Conservation (phyloP, 35 echinoderm and acorn worm genomes). For the Apostichopus japonicus region DNA sequence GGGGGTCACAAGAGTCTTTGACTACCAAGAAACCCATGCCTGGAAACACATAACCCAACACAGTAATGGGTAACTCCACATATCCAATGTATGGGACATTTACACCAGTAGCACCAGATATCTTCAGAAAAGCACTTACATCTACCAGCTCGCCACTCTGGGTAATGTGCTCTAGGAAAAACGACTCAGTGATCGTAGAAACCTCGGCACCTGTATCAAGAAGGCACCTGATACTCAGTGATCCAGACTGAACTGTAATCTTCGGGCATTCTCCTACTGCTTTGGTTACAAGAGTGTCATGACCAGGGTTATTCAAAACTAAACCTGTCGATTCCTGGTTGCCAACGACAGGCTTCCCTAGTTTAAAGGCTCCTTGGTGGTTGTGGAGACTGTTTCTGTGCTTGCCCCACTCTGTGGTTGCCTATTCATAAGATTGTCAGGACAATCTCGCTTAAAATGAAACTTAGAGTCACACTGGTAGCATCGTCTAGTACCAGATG, state of each 20-base stretch:
- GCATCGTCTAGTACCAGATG: too few relatives aligned
- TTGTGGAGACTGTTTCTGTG: neutral
- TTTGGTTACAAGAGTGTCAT: neutral
- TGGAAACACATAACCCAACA: neutral
- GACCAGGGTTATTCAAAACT: neutral
- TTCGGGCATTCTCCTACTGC: constrained; percentile 61
- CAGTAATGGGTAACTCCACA: constrained; percentile 1
- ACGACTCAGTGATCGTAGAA: constrained; percentile 60
- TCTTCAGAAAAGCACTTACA: constrained; percentile 27
- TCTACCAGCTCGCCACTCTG: constrained; percentile 1
- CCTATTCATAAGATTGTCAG: too few relatives aligned
- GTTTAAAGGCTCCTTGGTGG: too few relatives aligned
- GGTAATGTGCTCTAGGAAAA: neutral
- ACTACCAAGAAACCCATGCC: constrained; percentile 33
- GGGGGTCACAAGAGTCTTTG: constrained; percentile 11
- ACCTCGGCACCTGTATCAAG: constrained; percentile 66
- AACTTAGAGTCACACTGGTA: too few relatives aligned
- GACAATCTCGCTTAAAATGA: too few relatives aligned
- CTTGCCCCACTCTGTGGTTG: too few relatives aligned
- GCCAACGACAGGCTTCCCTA: neutral
- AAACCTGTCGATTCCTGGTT: neutral
- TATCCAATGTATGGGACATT: constrained; percentile 29
- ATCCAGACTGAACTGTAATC: neutral
- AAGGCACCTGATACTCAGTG: constrained; percentile 36
- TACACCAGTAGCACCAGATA: constrained; percentile 15